These are phyloP conservation scores for Pogonomyrmex californicus DNA, from an alignment of 1,140 invertebrate species.

Conservation along the genomic window DNA sequence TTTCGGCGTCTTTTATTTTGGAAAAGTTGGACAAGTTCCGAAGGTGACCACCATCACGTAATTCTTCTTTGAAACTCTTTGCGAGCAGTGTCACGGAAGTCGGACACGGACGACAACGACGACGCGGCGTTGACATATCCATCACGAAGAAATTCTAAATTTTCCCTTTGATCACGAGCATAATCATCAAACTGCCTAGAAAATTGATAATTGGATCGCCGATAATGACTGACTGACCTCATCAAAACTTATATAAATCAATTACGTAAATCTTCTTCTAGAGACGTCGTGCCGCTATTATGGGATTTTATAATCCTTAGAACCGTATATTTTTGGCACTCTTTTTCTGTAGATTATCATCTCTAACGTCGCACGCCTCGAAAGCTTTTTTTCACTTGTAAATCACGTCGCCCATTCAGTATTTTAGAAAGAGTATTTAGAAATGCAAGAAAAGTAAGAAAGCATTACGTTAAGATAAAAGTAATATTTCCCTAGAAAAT, in stretches of 20 bases:
- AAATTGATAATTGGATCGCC: neutral
- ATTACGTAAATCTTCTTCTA: slow-evolving; percentile 7
- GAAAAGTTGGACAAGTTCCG: slow-evolving; percentile 86
- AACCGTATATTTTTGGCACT: slow-evolving; percentile 17
- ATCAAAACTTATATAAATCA: slow-evolving; percentile 35
- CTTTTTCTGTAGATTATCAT: slow-evolving; percentile 50
- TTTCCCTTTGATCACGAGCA: slow-evolving; percentile 5
- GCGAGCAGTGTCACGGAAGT: slow-evolving; percentile 80
- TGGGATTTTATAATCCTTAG: neutral
- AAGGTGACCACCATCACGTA: slow-evolving; percentile 84
- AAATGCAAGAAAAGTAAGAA: slow-evolving; percentile 34
- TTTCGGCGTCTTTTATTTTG: slow-evolving; percentile 87
- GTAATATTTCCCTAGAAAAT: neutral
- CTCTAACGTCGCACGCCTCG: slow-evolving; percentile 61
- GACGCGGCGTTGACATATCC: neutral
- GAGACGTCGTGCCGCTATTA: neutral
- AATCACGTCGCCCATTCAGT: slow-evolving; percentile 8
- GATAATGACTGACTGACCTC: slow-evolving; percentile 17
- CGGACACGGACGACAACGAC: neutral
- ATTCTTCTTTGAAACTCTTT: slow-evolving; percentile 77
- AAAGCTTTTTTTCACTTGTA: slow-evolving; percentile 38
- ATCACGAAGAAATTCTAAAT: neutral
- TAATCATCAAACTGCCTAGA: slow-evolving; percentile 22
- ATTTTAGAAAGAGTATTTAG: slow-evolving; percentile 42
- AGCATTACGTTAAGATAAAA: slow-evolving; percentile 27